Evolutionary conservation across 2,113 vertebrate species (phyloP).

Genomic region (Tachuris rubrigastra): DNA sequence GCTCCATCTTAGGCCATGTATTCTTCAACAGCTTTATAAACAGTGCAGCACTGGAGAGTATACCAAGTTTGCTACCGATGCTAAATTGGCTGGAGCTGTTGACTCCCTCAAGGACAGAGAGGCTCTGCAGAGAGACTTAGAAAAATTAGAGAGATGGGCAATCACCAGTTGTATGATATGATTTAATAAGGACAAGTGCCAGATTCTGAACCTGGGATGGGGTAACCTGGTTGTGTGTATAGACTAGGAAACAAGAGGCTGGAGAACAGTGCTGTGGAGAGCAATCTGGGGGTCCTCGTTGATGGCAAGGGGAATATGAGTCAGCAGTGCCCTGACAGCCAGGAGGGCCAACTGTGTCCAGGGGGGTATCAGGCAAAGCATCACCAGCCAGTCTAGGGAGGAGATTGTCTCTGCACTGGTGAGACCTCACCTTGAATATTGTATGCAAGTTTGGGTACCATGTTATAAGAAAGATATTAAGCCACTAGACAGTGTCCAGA

Average conservation of each 20-base stretch:
- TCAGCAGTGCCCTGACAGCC: background rate
- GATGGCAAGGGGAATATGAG: accelerated
- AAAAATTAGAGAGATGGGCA: background rate
- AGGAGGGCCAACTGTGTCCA: accelerated
- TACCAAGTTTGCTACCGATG: background rate
- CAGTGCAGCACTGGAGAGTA: background rate
- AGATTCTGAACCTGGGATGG: background rate
- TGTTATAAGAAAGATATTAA: background rate
- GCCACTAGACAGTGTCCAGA: background rate
- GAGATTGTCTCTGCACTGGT: background rate
- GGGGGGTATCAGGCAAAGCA: background rate
- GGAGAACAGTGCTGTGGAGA: background rate
- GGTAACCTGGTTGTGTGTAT: background rate
- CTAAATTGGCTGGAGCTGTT: background rate
- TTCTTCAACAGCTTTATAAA: background rate
- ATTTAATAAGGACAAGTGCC: background rate
- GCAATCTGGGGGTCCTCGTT: accelerated
- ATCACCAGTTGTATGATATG: background rate
- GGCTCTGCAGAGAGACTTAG: background rate
- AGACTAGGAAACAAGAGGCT: background rate
- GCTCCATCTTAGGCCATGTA: background rate
- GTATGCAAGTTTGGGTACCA: background rate
- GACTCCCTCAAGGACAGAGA: background rate
- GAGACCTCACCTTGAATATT: accelerated
- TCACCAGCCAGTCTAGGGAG: accelerated